Percentiles rank a stretch among this genome's conserved stretches.
Evolutionary conservation across 2,888 invertebrate genomes (phyloP).

Genomic region (Polydesmus complanatus): DNA sequence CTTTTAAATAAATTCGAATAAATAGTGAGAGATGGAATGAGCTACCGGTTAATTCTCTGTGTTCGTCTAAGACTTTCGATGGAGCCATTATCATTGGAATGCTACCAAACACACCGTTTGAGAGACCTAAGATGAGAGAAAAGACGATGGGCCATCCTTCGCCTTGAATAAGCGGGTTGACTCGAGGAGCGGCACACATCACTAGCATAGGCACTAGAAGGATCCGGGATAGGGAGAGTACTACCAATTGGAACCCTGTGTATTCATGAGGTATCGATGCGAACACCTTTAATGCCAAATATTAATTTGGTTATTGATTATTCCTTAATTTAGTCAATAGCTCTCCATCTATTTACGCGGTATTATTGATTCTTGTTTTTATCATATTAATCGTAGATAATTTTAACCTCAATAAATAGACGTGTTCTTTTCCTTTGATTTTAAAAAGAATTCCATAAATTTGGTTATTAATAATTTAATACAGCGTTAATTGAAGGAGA

Average conservation of each 20-base stretch:
- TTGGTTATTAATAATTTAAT: too few species aligned
- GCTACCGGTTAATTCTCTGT: constrained; percentile 79
- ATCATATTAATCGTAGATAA: too few species aligned
- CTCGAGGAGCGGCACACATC: constrained; percentile 64
- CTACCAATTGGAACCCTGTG: constrained; percentile 61
- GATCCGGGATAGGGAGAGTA: constrained; percentile 56
- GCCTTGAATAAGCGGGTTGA: constrained; percentile 51
- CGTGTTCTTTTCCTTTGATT: too few species aligned
- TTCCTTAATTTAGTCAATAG: too few species aligned
- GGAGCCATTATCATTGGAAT: constrained; percentile 88
- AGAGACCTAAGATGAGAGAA: constrained; percentile 57
- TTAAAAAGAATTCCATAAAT: too few species aligned
- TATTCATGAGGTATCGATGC: constrained; percentile 69
- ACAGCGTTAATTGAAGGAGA: too few species aligned
- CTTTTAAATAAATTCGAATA: background rate
- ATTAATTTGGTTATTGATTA: background rate
- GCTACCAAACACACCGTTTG: constrained; percentile 77
- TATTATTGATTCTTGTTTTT: too few species aligned
- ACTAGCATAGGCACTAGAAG: constrained; percentile 65
- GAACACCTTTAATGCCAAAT: constrained; percentile 38
- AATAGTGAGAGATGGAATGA: too few species aligned
- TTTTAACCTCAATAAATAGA: too few species aligned
- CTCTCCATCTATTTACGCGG: too few species aligned
- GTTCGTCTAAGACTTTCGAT: constrained; percentile 66
- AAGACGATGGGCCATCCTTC: constrained; percentile 53